A percentile compares a stretch with the other conserved stretches of the same genome.
These are phyloP conservation scores for Chloroceryle amazona DNA, from an alignment of 2,797 vertebrate species.

Conservation along the genomic window DNA sequence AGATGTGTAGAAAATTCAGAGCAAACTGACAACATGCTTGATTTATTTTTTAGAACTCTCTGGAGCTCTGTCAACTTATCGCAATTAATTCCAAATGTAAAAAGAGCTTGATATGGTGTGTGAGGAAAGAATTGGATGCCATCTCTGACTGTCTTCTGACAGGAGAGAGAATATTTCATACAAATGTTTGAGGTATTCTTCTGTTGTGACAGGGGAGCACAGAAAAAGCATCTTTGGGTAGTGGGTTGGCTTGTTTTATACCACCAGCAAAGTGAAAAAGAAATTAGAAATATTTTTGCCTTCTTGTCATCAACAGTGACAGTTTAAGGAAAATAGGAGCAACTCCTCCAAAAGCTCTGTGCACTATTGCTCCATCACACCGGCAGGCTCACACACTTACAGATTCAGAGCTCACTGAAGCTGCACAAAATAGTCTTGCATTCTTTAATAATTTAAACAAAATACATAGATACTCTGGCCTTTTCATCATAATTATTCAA, in stretches of 20 bases:
- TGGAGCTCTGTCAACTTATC: constrained; percentile 59
- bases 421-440: not conserved
- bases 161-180: not conserved
- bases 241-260: constrained; percentile 7
- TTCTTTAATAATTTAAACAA: constrained; percentile 37
- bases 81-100: constrained; percentile 51
- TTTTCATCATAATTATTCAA: not conserved
- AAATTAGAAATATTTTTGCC: constrained; percentile 14
- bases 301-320: not conserved
- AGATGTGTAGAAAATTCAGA: constrained; percentile 47
- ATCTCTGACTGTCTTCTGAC: constrained; percentile 37
- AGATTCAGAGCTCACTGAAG: not conserved
- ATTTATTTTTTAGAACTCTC: constrained; percentile 54
- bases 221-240: not conserved
- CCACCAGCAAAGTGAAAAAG: not conserved
- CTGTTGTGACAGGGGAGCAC: constrained; percentile 19
- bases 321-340: not conserved
- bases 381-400: not conserved
- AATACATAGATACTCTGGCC: not conserved
- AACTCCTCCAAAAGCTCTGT: not conserved
- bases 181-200: not conserved
- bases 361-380: not conserved
- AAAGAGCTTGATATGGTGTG: constrained; percentile 31
- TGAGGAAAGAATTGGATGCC: constrained; percentile 7
- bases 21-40: constrained; percentile 28